These are phyloP conservation scores for Aproaerema taeniolella DNA, from an alignment of 2,888 invertebrate species.

Conservation along the genomic window DNA sequence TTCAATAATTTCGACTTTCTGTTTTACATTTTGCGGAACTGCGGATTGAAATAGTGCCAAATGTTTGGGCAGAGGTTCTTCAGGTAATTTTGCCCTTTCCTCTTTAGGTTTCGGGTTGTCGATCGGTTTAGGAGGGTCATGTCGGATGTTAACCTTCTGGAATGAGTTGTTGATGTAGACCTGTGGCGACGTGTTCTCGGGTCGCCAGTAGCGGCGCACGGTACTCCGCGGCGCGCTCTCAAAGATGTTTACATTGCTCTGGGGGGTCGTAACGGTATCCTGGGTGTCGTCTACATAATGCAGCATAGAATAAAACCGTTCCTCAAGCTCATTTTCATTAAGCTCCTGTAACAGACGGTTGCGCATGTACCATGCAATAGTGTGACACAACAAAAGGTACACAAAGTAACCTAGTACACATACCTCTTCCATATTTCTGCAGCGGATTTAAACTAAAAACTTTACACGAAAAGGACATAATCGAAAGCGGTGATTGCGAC, in stretches of 20 bases:
- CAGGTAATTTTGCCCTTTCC: conserved; percentile 32
- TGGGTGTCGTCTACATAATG: conserved; percentile 64
- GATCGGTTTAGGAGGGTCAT: conserved; percentile 23
- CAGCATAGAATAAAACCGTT: conserved; percentile 66
- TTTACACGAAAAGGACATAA: conserved; percentile 66
- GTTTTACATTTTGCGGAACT: conserved; percentile 42
- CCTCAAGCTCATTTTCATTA: conserved; percentile 69
- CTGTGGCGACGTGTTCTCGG: too few relatives aligned
- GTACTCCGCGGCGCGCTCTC: conserved; percentile 46
- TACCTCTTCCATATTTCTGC: conserved; percentile 71
- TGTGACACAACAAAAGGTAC: conserved; percentile 54
- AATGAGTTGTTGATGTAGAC: conserved; percentile 8
- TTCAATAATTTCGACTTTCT: conserved; percentile 54
- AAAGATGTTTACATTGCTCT: conserved; percentile 14
- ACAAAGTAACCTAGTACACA: conserved; percentile 40
- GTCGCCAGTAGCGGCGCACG: conserved; percentile 62
- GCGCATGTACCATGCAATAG: conserved; percentile 31
- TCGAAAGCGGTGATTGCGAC: conserved; percentile 52
- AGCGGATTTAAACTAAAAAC: conserved; percentile 56
- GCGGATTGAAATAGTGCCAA: conserved; percentile 51
- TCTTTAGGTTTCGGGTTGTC: conserved; percentile 39
- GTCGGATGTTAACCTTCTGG: conserved; percentile 42
- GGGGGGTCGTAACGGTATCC: conserved; percentile 31
- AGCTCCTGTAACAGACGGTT: conserved; percentile 57
- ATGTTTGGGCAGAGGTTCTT: conserved; percentile 31